Evolutionary conservation across 2,888 invertebrate species (phyloP).

Genomic region (Drosophila cyrtoloma): DNA sequence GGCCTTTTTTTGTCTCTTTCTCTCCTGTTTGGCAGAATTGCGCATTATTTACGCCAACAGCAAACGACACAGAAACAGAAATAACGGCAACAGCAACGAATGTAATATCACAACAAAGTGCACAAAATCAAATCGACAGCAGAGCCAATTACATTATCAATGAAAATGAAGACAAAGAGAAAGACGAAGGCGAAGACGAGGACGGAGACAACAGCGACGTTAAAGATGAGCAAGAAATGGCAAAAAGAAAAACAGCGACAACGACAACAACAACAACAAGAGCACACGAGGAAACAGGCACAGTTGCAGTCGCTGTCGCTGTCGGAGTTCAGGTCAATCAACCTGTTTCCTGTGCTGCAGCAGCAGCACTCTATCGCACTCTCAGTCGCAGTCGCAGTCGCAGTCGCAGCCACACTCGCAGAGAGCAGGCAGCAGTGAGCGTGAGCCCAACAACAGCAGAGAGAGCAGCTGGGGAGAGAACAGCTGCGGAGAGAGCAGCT

Average conservation of each 20-base stretch:
- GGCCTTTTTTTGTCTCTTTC: slow-evolving; percentile 28
- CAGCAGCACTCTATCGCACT: slow-evolving; percentile 28
- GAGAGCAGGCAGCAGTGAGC: slow-evolving; percentile 17
- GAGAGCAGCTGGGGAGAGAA: slow-evolving; percentile 13
- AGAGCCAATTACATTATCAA: slow-evolving; percentile 74
- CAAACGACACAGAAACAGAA: slow-evolving; percentile 49
- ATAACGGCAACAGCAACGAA: slow-evolving; percentile 58
- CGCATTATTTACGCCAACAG: slow-evolving; percentile 64
- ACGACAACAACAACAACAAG: slow-evolving; percentile 37
- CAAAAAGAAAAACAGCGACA: slow-evolving; percentile 26
- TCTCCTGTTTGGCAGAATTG: slow-evolving; percentile 52
- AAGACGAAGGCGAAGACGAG: slow-evolving; percentile 23
- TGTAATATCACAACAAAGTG: slow-evolving; percentile 80
- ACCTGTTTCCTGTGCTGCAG: slow-evolving; percentile 78
- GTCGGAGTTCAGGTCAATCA: slow-evolving; percentile 80
- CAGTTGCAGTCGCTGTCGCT: slow-evolving; percentile 47
- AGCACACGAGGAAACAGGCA: slow-evolving; percentile 48
- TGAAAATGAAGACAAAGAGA: slow-evolving; percentile 54
- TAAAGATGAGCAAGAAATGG: slow-evolving; percentile 8
- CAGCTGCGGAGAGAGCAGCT: slow-evolving; percentile 14
- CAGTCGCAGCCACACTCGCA: slow-evolving; percentile 18
- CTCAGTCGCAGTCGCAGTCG: slow-evolving; percentile 28
- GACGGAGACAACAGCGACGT: slow-evolving; percentile 10
- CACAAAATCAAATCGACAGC: slow-evolving; percentile 60
- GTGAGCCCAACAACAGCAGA: slow-evolving; percentile 14